phyloP scores from a whole-genome alignment of 1,140 invertebrate species.

The Drosophila ananassae region DNA sequence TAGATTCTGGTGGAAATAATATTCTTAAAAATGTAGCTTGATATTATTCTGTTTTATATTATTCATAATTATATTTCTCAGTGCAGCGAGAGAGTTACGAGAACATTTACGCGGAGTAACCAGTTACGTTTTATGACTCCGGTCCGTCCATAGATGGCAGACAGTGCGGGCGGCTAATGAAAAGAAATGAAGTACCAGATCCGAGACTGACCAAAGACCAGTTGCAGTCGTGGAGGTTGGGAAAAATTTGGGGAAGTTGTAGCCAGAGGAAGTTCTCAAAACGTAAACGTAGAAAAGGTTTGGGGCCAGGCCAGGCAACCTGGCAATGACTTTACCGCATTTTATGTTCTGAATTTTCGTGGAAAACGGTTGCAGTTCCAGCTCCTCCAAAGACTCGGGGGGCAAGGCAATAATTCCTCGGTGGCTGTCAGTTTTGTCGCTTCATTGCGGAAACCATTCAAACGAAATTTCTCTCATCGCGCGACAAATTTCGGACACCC shows the following conservation, averaged over 20 bases:
- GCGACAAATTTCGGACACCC: constrained; percentile 72
- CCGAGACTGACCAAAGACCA: constrained; percentile 8
- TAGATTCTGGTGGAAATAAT: too few species aligned
- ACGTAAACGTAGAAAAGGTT: constrained; percentile 45
- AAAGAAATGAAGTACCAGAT: constrained; percentile 67
- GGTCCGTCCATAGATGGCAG: constrained; percentile 47
- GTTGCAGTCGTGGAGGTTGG: constrained; percentile 17
- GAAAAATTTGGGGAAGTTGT: constrained; percentile 1
- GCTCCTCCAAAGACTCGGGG: not conserved
- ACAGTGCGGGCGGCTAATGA: constrained; percentile 63
- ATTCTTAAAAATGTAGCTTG: too few species aligned
- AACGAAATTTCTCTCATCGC: constrained; percentile 73
- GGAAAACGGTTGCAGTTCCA: constrained; percentile 46
- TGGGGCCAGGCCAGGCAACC: constrained; percentile 29
- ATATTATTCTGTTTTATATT: too few species aligned
- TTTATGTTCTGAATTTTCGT: constrained; percentile 43
- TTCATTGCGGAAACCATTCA: constrained; percentile 59
- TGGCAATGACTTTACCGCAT: constrained; percentile 48
- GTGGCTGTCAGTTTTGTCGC: constrained; percentile 39
- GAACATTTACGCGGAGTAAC: constrained; percentile 73
- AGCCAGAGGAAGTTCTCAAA: constrained; percentile 45
- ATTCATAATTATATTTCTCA: not conserved
- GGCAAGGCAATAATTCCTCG: constrained; percentile 19
- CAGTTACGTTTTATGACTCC: constrained; percentile 77
- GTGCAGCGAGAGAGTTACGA: constrained; percentile 53